Base-by-base conservation (phyloP, 2,888 invertebrate genomes). In the Hymenopus coronatus region DNA sequence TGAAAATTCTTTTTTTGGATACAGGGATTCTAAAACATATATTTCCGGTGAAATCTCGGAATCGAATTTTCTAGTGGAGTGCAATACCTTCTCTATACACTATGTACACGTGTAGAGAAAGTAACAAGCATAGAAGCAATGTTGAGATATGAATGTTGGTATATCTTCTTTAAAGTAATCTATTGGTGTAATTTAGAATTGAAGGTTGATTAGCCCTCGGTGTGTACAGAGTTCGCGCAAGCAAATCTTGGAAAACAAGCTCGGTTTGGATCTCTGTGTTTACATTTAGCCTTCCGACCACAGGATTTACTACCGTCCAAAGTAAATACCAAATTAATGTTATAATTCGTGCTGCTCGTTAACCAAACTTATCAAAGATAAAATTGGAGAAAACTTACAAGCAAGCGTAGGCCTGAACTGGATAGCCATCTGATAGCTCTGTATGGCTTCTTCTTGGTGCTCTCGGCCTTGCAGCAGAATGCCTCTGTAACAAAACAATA, bases 391-490 rank as follows among this genome's bases (percentile, higher is more conserved):
- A 54, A 70, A 97, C 97, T 97, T 95, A 98, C 98, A 95, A 93
- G 98, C 98, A 94, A 99, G 95, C 92, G 97, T 97, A 91, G 98
- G 98, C 93, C 99, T 95, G 94, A 97, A 98, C 93, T 97, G 97
- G 93, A 98, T 98, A 91, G 98, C 98, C 92, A 96, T 95, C 93
- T 97, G 96, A 94, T 98, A 98, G 94, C 98, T 98, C 93, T 96
- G 96, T 92, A 98, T 96, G 90, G 98, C 98, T 93, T 97, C 97
- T 91, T 97, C 96, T 93, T 96, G 96, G 92, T 98, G 95, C 93
- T 97, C 96, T 94, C 97, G 97, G 92, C 97, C 97, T 94, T 98
- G 98, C 92, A 97, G 96, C 92, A 98, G 94, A 92, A 98, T 97
- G 90, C 98, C 99, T 93, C 98, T 98, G 96, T 1, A 88, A 88